Base-by-base conservation (phyloP, 2,797 vertebrate species). In the Scarus forsteni region DNA sequence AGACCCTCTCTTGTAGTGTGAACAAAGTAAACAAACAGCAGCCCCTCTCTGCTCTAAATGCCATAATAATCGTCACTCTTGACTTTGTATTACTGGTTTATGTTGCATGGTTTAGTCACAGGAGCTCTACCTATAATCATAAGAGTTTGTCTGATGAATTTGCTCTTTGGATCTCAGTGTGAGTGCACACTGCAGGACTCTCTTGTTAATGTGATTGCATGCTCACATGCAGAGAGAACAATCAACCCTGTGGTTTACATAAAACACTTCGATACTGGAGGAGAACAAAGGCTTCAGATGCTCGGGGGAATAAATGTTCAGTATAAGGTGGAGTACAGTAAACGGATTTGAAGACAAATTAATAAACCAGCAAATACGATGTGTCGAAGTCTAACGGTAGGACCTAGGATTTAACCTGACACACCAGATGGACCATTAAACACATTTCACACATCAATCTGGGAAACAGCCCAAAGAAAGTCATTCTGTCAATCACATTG, bases 141-240 rank as follows among this genome's bases (percentile, higher is more conserved):
- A 13, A 63, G 57, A 4, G 1, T 10, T 55, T 2, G 2, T 60
- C 38, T 34, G 63, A 67, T 61, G 72, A 53, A 44, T 36, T n/a
- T 50, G 39, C 55, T 64, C 68, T 70, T 54, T 79, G 36, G 36
- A 36, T 51, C 62, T 40, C 44, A 1, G 15, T 15, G 80, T 34
- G 49, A 14, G 51, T 5, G 27, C 34, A 3, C 5, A 0, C 40
- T 59, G 62, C 76, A 66, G 27, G 67, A 72, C 66, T 8, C 0
- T 72, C 61, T 77, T 88, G 83, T 49, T 71, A 82, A 85, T 80
- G 81, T 84, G 86, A 84, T 82, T 82, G 80, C 70, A 15, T 50
- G 78, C 72, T 40, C 16, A n/a, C 80, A 73, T 39, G 77, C 77
- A 54, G 68, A 60, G 77, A 64, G 57, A 73, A 77, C 69, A 63